Conservation (phyloP, 2,797 vertebrate genomes). For the Anableps anableps region DNA sequence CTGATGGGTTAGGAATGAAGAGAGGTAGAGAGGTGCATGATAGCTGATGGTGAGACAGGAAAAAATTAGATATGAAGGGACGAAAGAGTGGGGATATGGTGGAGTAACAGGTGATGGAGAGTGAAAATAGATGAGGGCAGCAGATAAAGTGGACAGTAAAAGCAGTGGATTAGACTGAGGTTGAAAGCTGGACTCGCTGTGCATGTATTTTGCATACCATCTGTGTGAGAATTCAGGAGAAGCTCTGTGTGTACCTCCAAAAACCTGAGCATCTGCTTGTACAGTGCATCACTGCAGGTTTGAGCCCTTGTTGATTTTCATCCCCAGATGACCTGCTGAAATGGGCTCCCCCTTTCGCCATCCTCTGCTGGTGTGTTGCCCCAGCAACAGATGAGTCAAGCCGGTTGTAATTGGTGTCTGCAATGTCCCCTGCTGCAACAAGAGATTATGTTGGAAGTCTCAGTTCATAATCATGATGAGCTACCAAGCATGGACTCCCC, state of each 20-base stretch:
- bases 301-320: conserved; percentile 21
- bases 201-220: conserved; percentile 40
- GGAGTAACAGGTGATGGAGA: conserved; percentile 31
- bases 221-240: conserved; percentile 1
- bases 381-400: conserved; percentile 53
- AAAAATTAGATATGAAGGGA: background rate
- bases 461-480: conserved; percentile 8
- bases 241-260: conserved; percentile 6
- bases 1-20: conserved; percentile 36
- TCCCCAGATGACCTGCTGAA: conserved; percentile 40
- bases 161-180: conserved; percentile 4
- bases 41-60: conserved; percentile 9
- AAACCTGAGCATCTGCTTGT: background rate
- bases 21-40: conserved; percentile 11
- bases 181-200: conserved; percentile 16
- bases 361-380: conserved; percentile 30
- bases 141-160: conserved; percentile 34
- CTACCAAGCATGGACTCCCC: conserved; percentile 5
- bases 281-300: background rate
- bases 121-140: conserved; percentile 25
- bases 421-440: conserved; percentile 9
- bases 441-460: conserved; percentile 20
- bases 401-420: conserved; percentile 37
- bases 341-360: conserved; percentile 12
- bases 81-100: conserved; percentile 1